Base-by-base conservation (phyloP, 1,140 invertebrate genomes). In the Spodoptera litura region DNA sequence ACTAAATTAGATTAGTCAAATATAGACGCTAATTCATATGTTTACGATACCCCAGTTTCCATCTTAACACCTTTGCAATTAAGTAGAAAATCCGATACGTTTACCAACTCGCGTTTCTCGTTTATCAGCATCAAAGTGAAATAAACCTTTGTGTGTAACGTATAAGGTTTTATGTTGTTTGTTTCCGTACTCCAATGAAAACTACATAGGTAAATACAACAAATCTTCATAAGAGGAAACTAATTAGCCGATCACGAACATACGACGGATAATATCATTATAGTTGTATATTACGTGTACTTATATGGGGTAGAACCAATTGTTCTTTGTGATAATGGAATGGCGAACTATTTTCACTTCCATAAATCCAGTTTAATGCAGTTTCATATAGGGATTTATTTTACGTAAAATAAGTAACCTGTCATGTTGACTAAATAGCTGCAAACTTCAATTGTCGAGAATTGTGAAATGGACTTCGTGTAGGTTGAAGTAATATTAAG, bases 221-320 rank as follows among this genome's bases (percentile, higher is more conserved):
- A 81, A 81, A 83, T 78, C 61, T 80, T 80, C 80, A 79, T 81
- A 80, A 82, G 79, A 85, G 81, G 80, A 84, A 88, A 85, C 85
- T 88, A 86, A 88, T 88, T 88, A 86, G 86, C 83, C 80, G 83
- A 84, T 85, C 81, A 83, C 77, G 81, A 84, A 82, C 86, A 85
- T 81, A 68, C 78, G 73, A 72, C 49, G 80, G 75, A 88, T 84
- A 82, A 80, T 79, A 64, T 78, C 82, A 86, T 86, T 86, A 86
- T 76, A 59, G 51, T 80, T 15, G 20, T 73, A 59, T 70, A 51
- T 64, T 55, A 31, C 12, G 66, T 56, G 52, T 4, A 31, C 31
- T 2, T 31, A 31, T 31, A 31, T 31, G 35, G 38, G 61, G 27
- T 59, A 20, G 73, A 13, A 53, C n/a, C 49, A 70, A 49, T 62